Evolutionary conservation across 1,140 invertebrate species (phyloP), one percentile per base, ranked within the genome.

Genomic region (Pseudomyrmex flavicornis): DNA sequence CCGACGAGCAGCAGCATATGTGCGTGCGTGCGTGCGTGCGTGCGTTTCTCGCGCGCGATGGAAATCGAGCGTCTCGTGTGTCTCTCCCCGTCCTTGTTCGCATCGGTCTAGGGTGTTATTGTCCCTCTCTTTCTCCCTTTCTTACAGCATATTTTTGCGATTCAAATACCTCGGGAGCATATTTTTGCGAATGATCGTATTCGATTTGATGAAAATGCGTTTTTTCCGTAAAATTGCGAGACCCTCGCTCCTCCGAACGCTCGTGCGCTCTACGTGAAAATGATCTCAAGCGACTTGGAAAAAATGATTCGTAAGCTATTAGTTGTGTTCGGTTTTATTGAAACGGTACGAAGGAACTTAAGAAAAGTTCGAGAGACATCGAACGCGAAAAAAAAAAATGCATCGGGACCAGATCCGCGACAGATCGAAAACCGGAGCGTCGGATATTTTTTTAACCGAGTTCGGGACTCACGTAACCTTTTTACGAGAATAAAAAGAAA

Each of bases 51-150:
- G 48, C 48, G 62, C 65, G 17, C 62, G 26, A 68, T 68, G 48
- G 62, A 77, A 77, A 68, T 68, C 74, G 48, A 76, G 48, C 50
- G n/a, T 76, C 26, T 76, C 48, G 61, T 52, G 10, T 75, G 20
- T 63, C 65, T 20, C 12, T 46, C 20, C 48, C 12, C 12, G 8
- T 74, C 15, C 50, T 22, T 61, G n/a, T 48, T 58, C 44, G 56
- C 17, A 56, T 8, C 54, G 17, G 13, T 74, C 17, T 22, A 52
- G 20, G 2, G 13, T 12, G 26, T 17, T 56, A 66, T 77, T 66
- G 62, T 77, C 48, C 68, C 10, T 65, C 7, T 44, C 35, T 65
- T 17, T 63, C 26, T 20, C 62, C 9, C 46, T 62, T 75, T 54
- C 48, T 77, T 17, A 54, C 5, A 35, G 22, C 8, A 17, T 48